Evolutionary conservation across 1,140 invertebrate genomes (phyloP), one percentile per base, ranked within the genome.

Genomic region (Samia ricini): DNA sequence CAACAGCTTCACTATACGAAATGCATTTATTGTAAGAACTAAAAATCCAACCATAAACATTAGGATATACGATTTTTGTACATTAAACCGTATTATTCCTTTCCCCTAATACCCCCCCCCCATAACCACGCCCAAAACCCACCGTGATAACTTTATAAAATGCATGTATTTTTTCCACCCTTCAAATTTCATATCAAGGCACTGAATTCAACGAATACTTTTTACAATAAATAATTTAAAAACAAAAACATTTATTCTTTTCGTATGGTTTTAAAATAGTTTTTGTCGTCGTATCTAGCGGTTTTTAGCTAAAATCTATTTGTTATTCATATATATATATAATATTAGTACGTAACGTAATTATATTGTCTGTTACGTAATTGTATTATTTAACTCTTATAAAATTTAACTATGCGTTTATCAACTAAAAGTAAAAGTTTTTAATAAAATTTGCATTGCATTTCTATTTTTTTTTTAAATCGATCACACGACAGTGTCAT

Each of bases 201-300:
- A 80, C 75, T 80, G 77, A 64, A 64, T 65, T 66, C 61, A 69
- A 68, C 61, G 51, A 74, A 69, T 70, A 72, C 58, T 69, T 68
- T 68, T 70, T 66, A 73, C n/a, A n/a, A n/a, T 67, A 67, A 61
- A 72, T 59, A 51, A 56, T 56, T n/a, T 67, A 42, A 42, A 12
- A 42, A 42, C 1, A 15, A n/a, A n/a, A n/a, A n/a, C n/a, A n/a
- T n/a, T n/a, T n/a, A n/a, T n/a, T n/a, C n/a, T n/a, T n/a, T n/a
- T n/a, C n/a, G n/a, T n/a, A n/a, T n/a, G n/a, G n/a, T n/a, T n/a
- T n/a, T n/a, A n/a, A n/a, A n/a, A n/a, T n/a, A n/a, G n/a, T n/a
- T n/a, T n/a, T n/a, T n/a, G n/a, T n/a, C n/a, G 26, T 26, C 26
- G 26, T 26, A 26, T 26, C 26, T 3, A 26, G 26, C 26, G 26